phyloP scores from a whole-genome alignment of 2,797 vertebrate genomes.

The Betta splendens region DNA sequence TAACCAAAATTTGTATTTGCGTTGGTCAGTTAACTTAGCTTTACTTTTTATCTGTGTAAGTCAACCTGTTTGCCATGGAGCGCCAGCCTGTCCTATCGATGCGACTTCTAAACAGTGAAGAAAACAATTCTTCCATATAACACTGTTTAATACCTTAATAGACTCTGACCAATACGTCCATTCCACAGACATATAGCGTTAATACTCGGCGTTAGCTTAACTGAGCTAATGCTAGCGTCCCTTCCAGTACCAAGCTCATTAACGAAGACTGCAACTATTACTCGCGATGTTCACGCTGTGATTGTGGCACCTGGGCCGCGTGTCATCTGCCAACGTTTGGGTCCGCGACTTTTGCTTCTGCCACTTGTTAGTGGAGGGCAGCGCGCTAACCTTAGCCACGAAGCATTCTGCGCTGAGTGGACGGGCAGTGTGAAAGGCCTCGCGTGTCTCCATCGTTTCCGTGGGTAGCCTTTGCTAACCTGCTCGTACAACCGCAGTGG shows the following conservation, averaged over 20 bases:
- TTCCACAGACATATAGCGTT: too few relatives aligned
- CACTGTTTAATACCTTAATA: not conserved
- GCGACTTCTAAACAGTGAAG: not conserved
- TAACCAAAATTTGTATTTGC: too few relatives aligned
- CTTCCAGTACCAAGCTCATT: slow-evolving; percentile 11
- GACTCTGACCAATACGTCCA: too few relatives aligned
- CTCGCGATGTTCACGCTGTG: not conserved
- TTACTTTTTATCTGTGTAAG: slow-evolving; percentile 4
- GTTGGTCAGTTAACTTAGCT: not conserved
- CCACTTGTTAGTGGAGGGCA: not conserved
- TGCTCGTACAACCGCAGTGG: slow-evolving; percentile 34
- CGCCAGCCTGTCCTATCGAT: not conserved
- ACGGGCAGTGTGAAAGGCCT: slow-evolving; percentile 41
- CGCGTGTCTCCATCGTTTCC: slow-evolving; percentile 13
- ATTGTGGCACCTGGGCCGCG: fast-evolving
- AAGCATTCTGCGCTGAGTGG: not conserved
- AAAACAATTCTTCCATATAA: not conserved
- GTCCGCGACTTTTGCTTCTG: not conserved
- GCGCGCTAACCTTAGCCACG: not conserved
- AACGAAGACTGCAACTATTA: slow-evolving; percentile 1
- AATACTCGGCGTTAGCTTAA: not conserved
- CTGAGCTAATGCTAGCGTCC: slow-evolving; percentile 13
- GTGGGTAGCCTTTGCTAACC: slow-evolving; percentile 50
- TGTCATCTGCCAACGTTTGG: not conserved
- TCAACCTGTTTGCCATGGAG: slow-evolving; percentile 13